Evolutionary conservation across 2,888 invertebrate genomes (phyloP), one percentile per base, ranked within the genome.

Genomic region (Octodonta nipae): DNA sequence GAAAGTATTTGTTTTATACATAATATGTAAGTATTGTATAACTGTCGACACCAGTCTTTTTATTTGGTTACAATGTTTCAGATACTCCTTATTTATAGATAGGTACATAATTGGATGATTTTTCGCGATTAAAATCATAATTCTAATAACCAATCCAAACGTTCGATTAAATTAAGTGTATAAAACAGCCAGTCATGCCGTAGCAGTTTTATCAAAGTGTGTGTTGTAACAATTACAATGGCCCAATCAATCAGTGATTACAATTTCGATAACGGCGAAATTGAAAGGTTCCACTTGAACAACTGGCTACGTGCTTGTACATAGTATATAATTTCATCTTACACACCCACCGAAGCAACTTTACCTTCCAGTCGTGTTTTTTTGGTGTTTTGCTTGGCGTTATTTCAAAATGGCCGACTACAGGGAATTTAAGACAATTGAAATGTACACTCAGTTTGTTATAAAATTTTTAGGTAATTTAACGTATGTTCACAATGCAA

Each of bases 171-270:
- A 53, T 53, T 53, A 49, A 51, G 49, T 43, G 46, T 47, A 50
- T 47, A 51, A 51, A 52, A 47, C 45, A 43, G 44, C 51, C 51
- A 54, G 51, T 52, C 51, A 50, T 49, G 49, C 46, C 34, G 39
- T 40, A 37, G 43, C 41, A 40, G 41, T 49, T 49, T 50, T 50
- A 49, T 51, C 47, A 47, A 51, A 44, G 50, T 50, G 44, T 43
- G 42, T 45, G 47, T 40, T 40, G 42, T 37, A 37, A 46, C 49
- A 49, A 47, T 45, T 46, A 46, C 46, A 49, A 38, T 33, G 30
- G 45, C 25, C 47, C 49, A 44, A 44, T 41, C 41, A 42, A 44
- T 44, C 33, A 35, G 35, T 42, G 40, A 40, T 39, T 36, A 40
- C 34, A 32, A 36, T 37, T 40, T 28, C 33, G 40, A 38, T 36